Evolutionary conservation across 2,888 invertebrate genomes (phyloP).

Genomic region (Apoda limacodes): DNA sequence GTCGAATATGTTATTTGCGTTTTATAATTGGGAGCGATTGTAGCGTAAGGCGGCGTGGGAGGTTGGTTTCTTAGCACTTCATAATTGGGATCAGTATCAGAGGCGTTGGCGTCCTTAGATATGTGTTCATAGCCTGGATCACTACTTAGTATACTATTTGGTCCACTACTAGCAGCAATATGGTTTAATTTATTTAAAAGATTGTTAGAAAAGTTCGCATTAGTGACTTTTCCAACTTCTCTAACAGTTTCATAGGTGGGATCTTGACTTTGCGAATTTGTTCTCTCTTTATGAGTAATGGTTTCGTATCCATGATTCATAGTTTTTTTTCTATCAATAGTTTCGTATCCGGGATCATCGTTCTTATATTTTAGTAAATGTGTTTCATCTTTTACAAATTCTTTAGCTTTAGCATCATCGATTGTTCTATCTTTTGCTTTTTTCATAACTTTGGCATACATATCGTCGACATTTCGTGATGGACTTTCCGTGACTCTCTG

Average conservation of each 20-base stretch:
- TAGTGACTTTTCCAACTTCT: constrained; percentile 39
- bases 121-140: constrained; percentile 83
- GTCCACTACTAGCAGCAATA: constrained; percentile 59
- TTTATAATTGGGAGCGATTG: constrained; percentile 54
- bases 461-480: constrained; percentile 82
- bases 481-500: constrained; percentile 66
- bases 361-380: constrained; percentile 50
- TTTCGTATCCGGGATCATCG: constrained; percentile 64
- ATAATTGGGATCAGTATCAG: constrained; percentile 82
- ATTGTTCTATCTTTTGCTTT: constrained; percentile 66
- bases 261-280: constrained; percentile 59
- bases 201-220: constrained; percentile 38
- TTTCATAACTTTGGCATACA: constrained; percentile 90
- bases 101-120: constrained; percentile 54
- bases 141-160: constrained; percentile 70
- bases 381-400: no score
- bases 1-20: constrained; percentile 65
- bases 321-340: constrained; percentile 56
- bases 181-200: constrained; percentile 44
- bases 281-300: constrained; percentile 52
- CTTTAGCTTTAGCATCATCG: constrained; percentile 34
- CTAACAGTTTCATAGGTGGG: constrained; percentile 75
- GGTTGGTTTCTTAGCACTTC: constrained; percentile 77
- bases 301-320: constrained; percentile 73
- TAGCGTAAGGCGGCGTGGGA: constrained; percentile 58